Evolutionary conservation across 2,888 invertebrate species (phyloP).

Genomic region (Heterodera filipjevi): DNA sequence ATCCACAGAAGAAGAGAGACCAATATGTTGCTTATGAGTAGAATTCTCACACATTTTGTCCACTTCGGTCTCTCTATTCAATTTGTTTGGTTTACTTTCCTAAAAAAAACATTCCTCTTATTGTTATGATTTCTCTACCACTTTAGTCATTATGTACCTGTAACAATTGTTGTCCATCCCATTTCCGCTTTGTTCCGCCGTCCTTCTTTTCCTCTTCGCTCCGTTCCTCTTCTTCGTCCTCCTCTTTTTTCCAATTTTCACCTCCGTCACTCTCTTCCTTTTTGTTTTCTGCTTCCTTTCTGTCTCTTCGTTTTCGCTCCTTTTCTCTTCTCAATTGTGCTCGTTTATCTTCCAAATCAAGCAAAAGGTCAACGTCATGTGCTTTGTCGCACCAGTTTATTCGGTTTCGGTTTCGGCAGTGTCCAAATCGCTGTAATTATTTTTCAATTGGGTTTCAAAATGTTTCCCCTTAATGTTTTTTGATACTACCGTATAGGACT

Average conservation of each 20-base stretch:
- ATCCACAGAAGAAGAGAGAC: not conserved
- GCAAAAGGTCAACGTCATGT: constrained; percentile 56
- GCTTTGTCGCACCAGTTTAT: constrained; percentile 39
- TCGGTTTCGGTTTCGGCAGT: constrained; percentile 46
- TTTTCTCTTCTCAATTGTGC: constrained; percentile 34
- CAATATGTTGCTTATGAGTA: not conserved
- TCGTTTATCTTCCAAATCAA: constrained; percentile 51
- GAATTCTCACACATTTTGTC: not conserved
- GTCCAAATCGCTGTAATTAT: constrained; percentile 51
- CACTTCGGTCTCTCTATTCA: no score
- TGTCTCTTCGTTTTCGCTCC: constrained; percentile 23
- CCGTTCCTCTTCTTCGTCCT: not conserved
- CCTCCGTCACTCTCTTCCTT: not conserved
- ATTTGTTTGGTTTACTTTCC: no score
- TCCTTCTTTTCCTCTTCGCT: not conserved
- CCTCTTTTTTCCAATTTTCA: not conserved
- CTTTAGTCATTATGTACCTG: not conserved
- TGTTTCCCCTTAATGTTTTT: no score
- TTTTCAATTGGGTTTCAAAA: no score
- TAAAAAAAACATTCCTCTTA: no score
- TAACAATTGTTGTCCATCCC: not conserved
- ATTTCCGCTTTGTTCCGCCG: not conserved
- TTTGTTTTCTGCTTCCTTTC: not conserved
- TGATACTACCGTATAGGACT: constrained; percentile 42
- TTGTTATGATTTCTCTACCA: no score